Evolutionary conservation across 2,797 vertebrate species (phyloP).

Genomic region (Pseudochromis fuscus): DNA sequence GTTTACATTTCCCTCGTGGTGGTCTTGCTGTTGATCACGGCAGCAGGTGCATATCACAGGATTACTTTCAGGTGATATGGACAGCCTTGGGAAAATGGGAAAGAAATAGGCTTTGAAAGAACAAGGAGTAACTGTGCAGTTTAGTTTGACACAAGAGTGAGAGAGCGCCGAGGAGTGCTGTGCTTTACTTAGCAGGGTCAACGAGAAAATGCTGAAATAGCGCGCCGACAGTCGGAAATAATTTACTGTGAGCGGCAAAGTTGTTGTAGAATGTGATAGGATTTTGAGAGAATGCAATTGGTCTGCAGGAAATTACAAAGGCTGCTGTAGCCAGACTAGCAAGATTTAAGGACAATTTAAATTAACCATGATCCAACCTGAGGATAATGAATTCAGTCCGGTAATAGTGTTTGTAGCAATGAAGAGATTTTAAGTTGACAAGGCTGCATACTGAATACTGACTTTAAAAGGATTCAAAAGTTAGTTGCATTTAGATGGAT

Average conservation of each 20-base stretch:
- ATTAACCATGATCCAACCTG: slow-evolving; percentile 43
- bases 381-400: slow-evolving; percentile 39
- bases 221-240: slow-evolving; percentile 61
- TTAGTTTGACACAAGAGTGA: slow-evolving; percentile 49
- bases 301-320: slow-evolving; percentile 52
- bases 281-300: slow-evolving; percentile 50
- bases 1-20: slow-evolving; percentile 74
- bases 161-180: slow-evolving; percentile 31
- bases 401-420: slow-evolving; percentile 37
- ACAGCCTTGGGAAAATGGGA: slow-evolving; percentile 59
- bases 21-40: slow-evolving; percentile 64
- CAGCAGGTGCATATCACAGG: slow-evolving; percentile 73
- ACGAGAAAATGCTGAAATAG: slow-evolving; percentile 69
- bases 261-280: slow-evolving; percentile 51
- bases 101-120: slow-evolving; percentile 60
- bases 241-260: slow-evolving; percentile 50
- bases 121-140: slow-evolving; percentile 50
- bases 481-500: neutral
- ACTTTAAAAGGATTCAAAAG: slow-evolving; percentile 27
- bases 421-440: slow-evolving; percentile 48
- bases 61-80: slow-evolving; percentile 71
- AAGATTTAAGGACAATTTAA: slow-evolving; percentile 58
- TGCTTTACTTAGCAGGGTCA: slow-evolving; percentile 55
- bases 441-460: slow-evolving; percentile 22
- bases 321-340: slow-evolving; percentile 35